Percentiles rank a stretch among this genome's conserved stretches.
These are phyloP conservation scores for Thereva unica DNA, from an alignment of 2,888 invertebrate genomes.

Conservation along the genomic window DNA sequence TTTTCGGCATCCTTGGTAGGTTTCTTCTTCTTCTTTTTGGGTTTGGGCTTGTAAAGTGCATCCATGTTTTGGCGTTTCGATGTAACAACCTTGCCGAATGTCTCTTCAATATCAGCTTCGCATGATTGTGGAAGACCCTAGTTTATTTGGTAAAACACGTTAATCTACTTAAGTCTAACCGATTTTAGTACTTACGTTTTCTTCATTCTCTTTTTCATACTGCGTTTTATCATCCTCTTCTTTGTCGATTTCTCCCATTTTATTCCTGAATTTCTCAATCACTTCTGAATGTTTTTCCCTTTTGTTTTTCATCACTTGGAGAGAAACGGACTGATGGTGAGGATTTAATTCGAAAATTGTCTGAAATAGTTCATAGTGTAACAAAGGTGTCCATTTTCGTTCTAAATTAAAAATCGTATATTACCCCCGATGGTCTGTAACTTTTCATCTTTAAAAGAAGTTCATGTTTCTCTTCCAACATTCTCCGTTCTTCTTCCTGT, in stretches of 20 bases:
- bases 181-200: not conserved
- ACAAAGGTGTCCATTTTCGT: constrained; percentile 11
- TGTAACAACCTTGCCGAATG: constrained; percentile 64
- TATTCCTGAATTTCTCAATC: constrained; percentile 57
- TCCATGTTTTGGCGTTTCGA: constrained; percentile 62
- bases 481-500: constrained; percentile 49
- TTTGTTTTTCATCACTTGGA: constrained; percentile 86
- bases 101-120: constrained; percentile 61
- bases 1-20: constrained; percentile 72
- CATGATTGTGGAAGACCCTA: constrained; percentile 56
- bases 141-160: constrained; percentile 7
- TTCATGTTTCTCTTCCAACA: constrained; percentile 53
- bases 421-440: constrained; percentile 55
- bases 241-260: constrained; percentile 51
- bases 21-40: constrained; percentile 60
- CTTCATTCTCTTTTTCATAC: not conserved
- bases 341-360: constrained; percentile 92
- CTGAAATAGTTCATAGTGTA: constrained; percentile 61
- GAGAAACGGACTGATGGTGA: constrained; percentile 76
- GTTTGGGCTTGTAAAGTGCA: constrained; percentile 63
- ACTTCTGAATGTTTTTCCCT: constrained; percentile 70
- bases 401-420: constrained; percentile 34
- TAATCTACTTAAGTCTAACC: not conserved
- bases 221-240: constrained; percentile 47
- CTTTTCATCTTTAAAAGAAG: constrained; percentile 53